Evolutionary conservation across 2,888 invertebrate genomes (phyloP), one percentile per base, ranked within the genome.

Genomic region (Folsomia manolachei): DNA sequence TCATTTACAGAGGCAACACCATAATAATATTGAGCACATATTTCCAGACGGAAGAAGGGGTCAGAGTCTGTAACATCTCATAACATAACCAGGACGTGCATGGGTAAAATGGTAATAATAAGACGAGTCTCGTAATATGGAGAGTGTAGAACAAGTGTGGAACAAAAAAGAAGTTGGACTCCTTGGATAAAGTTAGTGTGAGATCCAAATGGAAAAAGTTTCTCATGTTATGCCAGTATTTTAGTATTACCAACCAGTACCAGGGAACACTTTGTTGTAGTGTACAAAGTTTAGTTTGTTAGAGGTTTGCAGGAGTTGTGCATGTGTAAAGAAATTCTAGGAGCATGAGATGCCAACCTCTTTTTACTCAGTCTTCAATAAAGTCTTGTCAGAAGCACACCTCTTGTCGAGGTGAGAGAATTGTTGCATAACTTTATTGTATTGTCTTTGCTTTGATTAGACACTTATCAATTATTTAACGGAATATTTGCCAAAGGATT

Each of bases 301-400:
- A 39, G 14, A 39, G 4, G 39, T 39, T 39, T 39, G 7, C 4
- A 14, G 56, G 21, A n/a, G 56, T 19, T 56, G 18, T 56, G 21
- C n/a, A n/a, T 21, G 18, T 56, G 56, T 21, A 19, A 56, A 56
- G 21, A 56, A 56, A 56, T 21, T 56, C 21, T 56, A 51, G 51
- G 9, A 51, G 51, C 51, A n/a, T n/a, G n/a, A n/a, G n/a, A n/a
- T n/a, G n/a, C n/a, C n/a, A n/a, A n/a, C 39, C 7, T 39, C 39
- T 39, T 39, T n/a, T n/a, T n/a, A n/a, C n/a, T 39, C 74, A 74
- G 74, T 74, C 74, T 71, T 74, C 70, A 74, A 74, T 70, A 65
- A 71, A 74, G 74, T 74, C 72, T 74, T 71, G 72, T 74, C 71
- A 65, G 71, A 74, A 71, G 70, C 74, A 74, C 25, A 56, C 52